Evolutionary conservation across 2,113 vertebrate genomes (phyloP), one percentile per base, ranked within the genome.

Genomic region (Nymphicus hollandicus): DNA sequence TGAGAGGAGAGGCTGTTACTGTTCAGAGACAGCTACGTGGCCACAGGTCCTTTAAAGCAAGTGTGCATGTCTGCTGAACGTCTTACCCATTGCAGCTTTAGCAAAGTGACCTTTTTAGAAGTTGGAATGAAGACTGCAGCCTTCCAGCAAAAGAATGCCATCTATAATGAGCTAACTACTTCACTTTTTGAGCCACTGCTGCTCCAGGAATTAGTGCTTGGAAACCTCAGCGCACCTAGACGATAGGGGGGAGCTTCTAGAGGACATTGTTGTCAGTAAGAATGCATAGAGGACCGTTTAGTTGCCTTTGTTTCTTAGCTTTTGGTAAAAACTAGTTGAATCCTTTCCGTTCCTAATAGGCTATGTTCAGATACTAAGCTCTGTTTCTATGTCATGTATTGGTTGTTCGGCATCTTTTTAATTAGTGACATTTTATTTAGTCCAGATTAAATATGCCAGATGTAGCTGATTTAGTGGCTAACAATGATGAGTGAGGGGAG

Each of bases 361-460:
- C 73, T 94, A 53, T 35, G 55, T 71, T 64, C 76, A 61, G 56
- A 86, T 91, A 58, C 72, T 70, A 20, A 55, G 66, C 53, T 41
- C 80, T 58, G 33, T 41, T 96, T 82, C 66, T 93, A 47, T 81
- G 85, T 82, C 68, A 56, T 61, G 63, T 58, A 71, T 66, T 55
- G 73, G 94, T 83, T 91, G 43, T 81, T 92, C 29, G 31, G 49
- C 74, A 39, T 92, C 80, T 92, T 93, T 91, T 89, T 91, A 96
- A 94, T 93, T 94, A 89, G 77, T 91, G 94, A 81, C 88, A 88
- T 96, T 96, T 95, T 84, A 86, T 93, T 91, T 83, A 95, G 86
- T 85, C 85, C 81, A 95, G 91, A 88, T 95, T 93, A 86, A 86
- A 96, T 83, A 84, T 89, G 88, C 88, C 88, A 94, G 78, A 84